Evolutionary conservation across 2,113 vertebrate species (phyloP), one percentile per base, ranked within the genome.

Genomic region (Todiramphus saurophagus): DNA sequence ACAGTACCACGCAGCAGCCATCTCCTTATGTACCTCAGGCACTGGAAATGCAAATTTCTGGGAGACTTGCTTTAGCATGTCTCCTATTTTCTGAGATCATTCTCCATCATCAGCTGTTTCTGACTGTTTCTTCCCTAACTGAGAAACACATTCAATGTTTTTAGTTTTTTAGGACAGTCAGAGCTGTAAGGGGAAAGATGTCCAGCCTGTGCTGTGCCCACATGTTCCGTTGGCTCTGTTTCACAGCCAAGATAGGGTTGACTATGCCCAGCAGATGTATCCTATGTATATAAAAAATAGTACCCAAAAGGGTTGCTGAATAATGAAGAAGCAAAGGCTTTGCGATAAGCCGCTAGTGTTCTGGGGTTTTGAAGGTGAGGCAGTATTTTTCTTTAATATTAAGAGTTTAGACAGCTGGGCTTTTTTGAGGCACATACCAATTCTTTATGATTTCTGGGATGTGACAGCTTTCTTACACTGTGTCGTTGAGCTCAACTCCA

Each of bases 391-490:
- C 18, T 77, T 74, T 44, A 90, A 13, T n/a, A 31, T 20, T 20
- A n/a, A n/a, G 20, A 33, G 1, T 56, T 79, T n/a, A 64, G 25
- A 30, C 33, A 56, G 1, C 17, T 31, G 10, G 6, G 1, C 0
- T 3, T 51, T 83, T 81, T 85, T 59, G 28, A 84, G 27, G 15
- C 10, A 56, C 7, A 33, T 24, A 68, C 7, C 16, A 53, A 28
- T 72, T 67, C 16, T 75, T 87, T 37, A 35, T 27, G 28, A 62
- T 62, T 89, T 93, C 11, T 33, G 13, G 1, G 2, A 76, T 33
- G 7, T 66, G 48, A 41, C 44, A 83, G 6, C 6, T 85, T 60
- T 37, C 30, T 73, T 58, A 39, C 5, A 21, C 2, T 69, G 28
- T 51, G 46, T 24, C 83, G 5, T n/a, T 87, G 70, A 87, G 15